Evolutionary conservation across 2,113 vertebrate genomes (phyloP), one percentile per base, ranked within the genome.

Genomic region (Dasyornis broadbenti): DNA sequence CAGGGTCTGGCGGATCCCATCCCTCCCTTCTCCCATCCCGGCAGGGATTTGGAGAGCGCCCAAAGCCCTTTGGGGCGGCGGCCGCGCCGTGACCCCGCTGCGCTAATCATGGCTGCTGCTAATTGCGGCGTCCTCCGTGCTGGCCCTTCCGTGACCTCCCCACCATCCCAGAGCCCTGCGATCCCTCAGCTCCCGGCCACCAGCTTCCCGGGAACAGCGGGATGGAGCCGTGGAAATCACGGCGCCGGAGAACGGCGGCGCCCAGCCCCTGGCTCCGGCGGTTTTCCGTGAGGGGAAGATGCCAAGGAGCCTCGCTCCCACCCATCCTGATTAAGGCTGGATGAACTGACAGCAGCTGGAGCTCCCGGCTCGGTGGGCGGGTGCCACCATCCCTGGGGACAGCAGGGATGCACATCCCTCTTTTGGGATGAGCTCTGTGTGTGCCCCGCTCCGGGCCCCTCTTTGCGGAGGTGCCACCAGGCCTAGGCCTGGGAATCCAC

Each of bases 311-410:
- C 7, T 0, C 10, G 11, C 27, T 53, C 45, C 39, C 10, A 2
- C 57, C 22, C 47, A 0, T 6, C 18, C 30, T 1, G 3, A 16
- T 19, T 16, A 78, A 33, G 30, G 3, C 15, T 6, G 40, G 39
- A 69, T 28, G 10, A 56, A 3, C 5, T 8, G 1, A 0, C 3
- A 3, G 1, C 0, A 0, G 37, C 52, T 19, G 24, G 50, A 79
- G 65, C 37, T 60, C 15, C 57, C 2, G 44, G 40, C 52, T 45
- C n/a, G n/a, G n/a, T n/a, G n/a, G 33, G 9, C 8, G 49, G 50
- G 9, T 27, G 50, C 5, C 75, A 28, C 45, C 39, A 3, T 2
- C 53, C 65, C 60, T 1, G 4, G 50, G 26, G 63, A 13, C 70
- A 31, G 18, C 45, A 3, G n/a, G 21, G 39, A 6, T 8, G 14